phyloP scores from a whole-genome alignment of 2,797 vertebrate species.

The Cygnus olor region DNA sequence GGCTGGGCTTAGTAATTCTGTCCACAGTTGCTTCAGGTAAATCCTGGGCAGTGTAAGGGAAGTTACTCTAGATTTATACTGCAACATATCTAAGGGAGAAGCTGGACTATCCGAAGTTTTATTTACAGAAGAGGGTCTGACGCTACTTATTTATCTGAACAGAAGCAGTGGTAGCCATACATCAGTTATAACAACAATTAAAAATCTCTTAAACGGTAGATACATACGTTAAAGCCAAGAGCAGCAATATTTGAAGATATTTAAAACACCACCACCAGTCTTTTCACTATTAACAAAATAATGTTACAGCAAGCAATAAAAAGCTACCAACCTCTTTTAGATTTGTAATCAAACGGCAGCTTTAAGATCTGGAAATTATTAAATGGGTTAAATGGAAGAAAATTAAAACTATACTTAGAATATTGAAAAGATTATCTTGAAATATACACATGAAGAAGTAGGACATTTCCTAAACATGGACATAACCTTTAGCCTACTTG shows the following conservation, averaged over 20 bases:
- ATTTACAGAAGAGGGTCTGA: neutral
- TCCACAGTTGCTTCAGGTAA: neutral
- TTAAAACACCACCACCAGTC: neutral
- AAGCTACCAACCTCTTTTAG: neutral
- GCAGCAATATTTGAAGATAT: neutral
- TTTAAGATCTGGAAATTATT: neutral
- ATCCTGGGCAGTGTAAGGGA: neutral
- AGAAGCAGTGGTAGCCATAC: neutral
- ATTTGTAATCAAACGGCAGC: neutral
- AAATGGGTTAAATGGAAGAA: neutral
- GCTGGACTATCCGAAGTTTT: neutral
- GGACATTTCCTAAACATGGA: neutral
- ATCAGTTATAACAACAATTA: neutral
- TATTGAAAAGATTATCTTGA: neutral
- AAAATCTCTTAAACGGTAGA: neutral
- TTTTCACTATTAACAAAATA: neutral
- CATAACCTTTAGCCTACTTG: neutral
- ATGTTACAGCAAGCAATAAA: neutral
- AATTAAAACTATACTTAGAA: neutral
- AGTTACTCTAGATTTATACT: neutral
- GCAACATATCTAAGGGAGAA: neutral
- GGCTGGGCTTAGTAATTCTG: neutral
- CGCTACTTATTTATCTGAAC: neutral
- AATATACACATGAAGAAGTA: neutral
- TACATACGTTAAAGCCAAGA: neutral